Base-by-base conservation (phyloP, 2,113 vertebrate genomes). In the Ranitomeya imitator region DNA sequence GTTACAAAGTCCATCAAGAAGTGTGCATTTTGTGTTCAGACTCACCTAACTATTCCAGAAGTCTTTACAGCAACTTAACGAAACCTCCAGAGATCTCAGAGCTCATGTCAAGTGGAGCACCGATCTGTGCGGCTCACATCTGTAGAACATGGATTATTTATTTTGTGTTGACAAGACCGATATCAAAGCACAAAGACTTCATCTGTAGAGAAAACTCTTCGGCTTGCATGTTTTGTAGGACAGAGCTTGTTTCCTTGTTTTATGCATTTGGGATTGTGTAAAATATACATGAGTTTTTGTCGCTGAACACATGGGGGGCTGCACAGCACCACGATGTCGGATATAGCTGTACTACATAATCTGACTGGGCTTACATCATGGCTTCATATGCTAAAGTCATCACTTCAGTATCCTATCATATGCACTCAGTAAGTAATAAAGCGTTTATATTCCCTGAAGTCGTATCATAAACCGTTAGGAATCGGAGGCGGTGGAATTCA, bases 391-490 rank as follows among this genome's bases (percentile, higher is more conserved):
- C 26, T 83, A 54, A 8, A 54, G 63, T 65, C 69, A 84, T 54
- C 51, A 55, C 21, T 84, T 26, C 26, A 15, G 19, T 83, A 69
- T 67, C 63, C 82, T 84, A 84, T 69, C 26, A 69, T 84, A 71
- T 55, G 69, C 63, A 84, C 45, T 84, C 63, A 71, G 63, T 54
- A 54, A 69, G 26, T 84, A 84, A 84, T 84, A 84, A 52, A 84
- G 82, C 71, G 82, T 84, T 69, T 84, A 84, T 84, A 84, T 54
- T 84, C 82, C 82, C 52, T 52, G 45, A 69, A 84, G 65, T 84
- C 82, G 54, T 23, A 84, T 84, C 21, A 55, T 16, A 55, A 59
- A 60, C 79, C 19, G 57, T 81, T 61, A 60, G 7, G 26, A 81
- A 60, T 60, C 57, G 59, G 79, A 61, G 23, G 79, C 79, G 37